phyloP scores from a whole-genome alignment of 2,113 vertebrate genomes.

The Empidonax alnorum region DNA sequence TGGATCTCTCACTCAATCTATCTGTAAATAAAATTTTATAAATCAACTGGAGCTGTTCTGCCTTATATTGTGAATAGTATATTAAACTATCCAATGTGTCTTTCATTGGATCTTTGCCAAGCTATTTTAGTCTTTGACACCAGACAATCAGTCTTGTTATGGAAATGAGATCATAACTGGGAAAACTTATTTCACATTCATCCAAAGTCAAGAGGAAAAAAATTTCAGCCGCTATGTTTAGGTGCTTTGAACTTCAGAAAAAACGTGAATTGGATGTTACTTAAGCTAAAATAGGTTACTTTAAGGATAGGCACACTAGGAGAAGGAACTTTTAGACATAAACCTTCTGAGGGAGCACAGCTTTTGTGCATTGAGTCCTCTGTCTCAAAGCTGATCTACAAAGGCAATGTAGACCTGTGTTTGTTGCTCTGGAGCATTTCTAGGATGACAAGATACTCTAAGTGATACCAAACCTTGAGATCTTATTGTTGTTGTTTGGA shows the following conservation, averaged over 20 bases:
- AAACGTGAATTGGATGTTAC: background rate
- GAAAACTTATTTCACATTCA: background rate
- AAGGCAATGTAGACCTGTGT: background rate
- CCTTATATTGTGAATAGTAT: background rate
- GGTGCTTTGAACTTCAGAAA: background rate
- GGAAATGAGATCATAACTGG: background rate
- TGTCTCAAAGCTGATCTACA: background rate
- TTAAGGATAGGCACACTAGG: background rate
- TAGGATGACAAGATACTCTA: background rate
- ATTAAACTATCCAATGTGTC: background rate
- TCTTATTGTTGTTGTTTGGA: background rate
- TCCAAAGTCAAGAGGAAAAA: background rate
- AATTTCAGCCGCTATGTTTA: rapidly evolving
- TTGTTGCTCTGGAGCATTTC: background rate
- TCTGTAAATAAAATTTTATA: background rate
- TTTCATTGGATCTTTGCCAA: background rate
- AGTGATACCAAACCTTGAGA: rapidly evolving
- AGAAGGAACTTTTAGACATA: background rate
- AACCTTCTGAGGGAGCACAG: background rate
- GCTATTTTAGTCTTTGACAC: background rate
- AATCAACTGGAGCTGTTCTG: background rate
- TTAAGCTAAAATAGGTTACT: background rate
- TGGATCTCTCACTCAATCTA: background rate
- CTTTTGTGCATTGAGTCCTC: background rate
- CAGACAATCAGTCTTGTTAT: background rate